A percentile compares a stretch with the other conserved stretches of the same genome.
phyloP scores from a whole-genome alignment of 2,113 vertebrate genomes.

The Istiophorus platypterus region DNA sequence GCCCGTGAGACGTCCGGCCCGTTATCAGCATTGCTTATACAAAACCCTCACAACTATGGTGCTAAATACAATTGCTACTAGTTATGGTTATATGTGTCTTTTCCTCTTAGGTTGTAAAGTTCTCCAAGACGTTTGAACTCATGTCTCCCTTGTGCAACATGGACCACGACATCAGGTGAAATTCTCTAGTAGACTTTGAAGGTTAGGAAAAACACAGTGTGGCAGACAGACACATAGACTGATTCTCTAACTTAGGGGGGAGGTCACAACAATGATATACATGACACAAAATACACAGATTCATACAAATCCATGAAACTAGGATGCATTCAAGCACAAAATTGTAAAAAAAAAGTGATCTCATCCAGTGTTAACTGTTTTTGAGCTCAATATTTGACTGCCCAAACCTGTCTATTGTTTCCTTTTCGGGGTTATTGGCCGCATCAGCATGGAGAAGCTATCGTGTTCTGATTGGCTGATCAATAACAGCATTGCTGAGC shows the following conservation, averaged over 20 bases:
- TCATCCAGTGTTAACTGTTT: neutral
- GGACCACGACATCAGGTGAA: slow-evolving; percentile 84
- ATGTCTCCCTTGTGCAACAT: slow-evolving; percentile 86
- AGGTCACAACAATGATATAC: neutral
- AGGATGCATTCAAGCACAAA: neutral
- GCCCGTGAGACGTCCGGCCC: slow-evolving; percentile 73
- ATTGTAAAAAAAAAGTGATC: neutral
- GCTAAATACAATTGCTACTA: neutral
- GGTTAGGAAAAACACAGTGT: neutral
- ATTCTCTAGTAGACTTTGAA: neutral
- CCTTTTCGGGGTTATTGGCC: slow-evolving; percentile 61
- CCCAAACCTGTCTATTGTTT: slow-evolving; percentile 29
- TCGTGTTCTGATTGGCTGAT: slow-evolving; percentile 88
- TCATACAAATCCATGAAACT: neutral
- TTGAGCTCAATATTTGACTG: neutral
- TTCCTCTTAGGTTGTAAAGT: slow-evolving; percentile 84
- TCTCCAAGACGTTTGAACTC: slow-evolving; percentile 88
- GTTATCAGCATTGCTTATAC: neutral
- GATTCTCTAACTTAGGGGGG: neutral
- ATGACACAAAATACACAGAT: neutral
- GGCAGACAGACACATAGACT: neutral
- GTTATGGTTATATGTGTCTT: slow-evolving; percentile 7
- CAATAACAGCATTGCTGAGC: slow-evolving; percentile 88
- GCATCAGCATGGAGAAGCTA: slow-evolving; percentile 86
- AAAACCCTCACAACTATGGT: neutral